phyloP scores from a whole-genome alignment of 53 echinoderm and acorn worm genomes.

The Crossaster papposus region DNA sequence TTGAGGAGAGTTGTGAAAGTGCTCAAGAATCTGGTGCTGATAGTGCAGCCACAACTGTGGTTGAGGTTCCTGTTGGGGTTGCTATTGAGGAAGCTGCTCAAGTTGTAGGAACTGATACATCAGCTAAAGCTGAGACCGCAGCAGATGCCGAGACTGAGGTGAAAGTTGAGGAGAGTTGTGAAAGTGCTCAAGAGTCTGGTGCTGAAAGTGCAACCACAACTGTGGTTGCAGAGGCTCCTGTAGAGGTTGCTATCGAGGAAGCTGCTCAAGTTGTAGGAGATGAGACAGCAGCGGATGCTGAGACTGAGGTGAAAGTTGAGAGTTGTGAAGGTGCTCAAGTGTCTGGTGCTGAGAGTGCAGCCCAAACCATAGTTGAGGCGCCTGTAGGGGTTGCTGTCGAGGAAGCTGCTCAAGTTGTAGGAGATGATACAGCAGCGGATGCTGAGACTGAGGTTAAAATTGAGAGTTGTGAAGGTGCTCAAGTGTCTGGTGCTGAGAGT shows the following conservation, averaged over 20 bases:
- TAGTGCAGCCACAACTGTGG: background rate
- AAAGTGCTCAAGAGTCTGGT: background rate
- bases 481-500: background rate
- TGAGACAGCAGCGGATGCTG: background rate
- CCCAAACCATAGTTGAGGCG: background rate
- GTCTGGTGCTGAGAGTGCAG: background rate
- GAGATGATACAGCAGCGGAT: background rate
- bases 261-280: background rate
- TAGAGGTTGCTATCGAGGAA: background rate
- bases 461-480: background rate
- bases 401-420: background rate
- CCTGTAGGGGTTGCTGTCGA: constrained; percentile 3
- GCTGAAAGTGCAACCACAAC: background rate
- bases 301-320: constrained; percentile 7
- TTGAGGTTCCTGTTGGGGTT: constrained; percentile 4
- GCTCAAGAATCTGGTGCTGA: background rate
- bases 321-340: background rate
- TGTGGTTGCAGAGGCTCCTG: background rate
- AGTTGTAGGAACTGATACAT: background rate
- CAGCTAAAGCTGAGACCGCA: background rate
- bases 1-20: background rate
- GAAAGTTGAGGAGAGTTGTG: background rate
- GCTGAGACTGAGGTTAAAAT: background rate
- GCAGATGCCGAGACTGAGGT: constrained; percentile 5
- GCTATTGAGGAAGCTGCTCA: background rate